Conservation (phyloP, 2,888 invertebrate species). For the Pasiphila rectangulata region DNA sequence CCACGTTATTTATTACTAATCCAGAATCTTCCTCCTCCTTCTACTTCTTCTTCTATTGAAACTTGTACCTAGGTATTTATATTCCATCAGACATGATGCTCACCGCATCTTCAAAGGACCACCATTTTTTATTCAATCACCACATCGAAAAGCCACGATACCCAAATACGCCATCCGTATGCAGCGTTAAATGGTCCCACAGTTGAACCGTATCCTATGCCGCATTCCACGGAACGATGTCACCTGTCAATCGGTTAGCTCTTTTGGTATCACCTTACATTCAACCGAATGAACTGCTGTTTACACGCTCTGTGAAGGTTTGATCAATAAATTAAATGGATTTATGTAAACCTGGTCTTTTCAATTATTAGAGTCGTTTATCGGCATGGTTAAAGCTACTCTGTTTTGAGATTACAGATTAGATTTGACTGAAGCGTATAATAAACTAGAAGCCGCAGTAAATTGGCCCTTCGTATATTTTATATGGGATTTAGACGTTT, state of each 20-base stretch:
- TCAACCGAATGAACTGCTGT: slow-evolving; percentile 2
- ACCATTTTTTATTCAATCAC: background rate
- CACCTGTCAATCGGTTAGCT: slow-evolving; percentile 21
- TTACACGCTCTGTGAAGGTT: slow-evolving; percentile 16
- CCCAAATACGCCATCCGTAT: slow-evolving; percentile 4
- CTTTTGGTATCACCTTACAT: slow-evolving; percentile 14
- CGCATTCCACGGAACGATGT: slow-evolving; percentile 21
- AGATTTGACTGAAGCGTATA: too few relatives aligned
- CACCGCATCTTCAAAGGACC: too few relatives aligned
- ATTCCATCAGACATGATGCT: too few relatives aligned
- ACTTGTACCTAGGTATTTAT: too few relatives aligned
- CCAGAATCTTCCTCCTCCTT: too few relatives aligned
- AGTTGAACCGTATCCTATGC: slow-evolving; percentile 15
- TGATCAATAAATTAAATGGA: slow-evolving; percentile 16
- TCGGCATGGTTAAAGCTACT: background rate
- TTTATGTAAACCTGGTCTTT: slow-evolving; percentile 6
- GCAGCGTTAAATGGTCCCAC: slow-evolving; percentile 4
- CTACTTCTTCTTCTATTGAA: too few relatives aligned
- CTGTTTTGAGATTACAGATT: background rate
- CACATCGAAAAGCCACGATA: background rate
- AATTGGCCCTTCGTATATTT: too few relatives aligned
- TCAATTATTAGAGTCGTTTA: slow-evolving; percentile 13
- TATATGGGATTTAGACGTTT: too few relatives aligned
- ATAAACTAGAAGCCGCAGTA: too few relatives aligned
- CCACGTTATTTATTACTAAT: too few relatives aligned